Percentiles rank a stretch among this genome's conserved stretches.
Evolutionary conservation across 2,797 vertebrate genomes (phyloP).

Genomic region (Schizopygopsis pylzovi): DNA sequence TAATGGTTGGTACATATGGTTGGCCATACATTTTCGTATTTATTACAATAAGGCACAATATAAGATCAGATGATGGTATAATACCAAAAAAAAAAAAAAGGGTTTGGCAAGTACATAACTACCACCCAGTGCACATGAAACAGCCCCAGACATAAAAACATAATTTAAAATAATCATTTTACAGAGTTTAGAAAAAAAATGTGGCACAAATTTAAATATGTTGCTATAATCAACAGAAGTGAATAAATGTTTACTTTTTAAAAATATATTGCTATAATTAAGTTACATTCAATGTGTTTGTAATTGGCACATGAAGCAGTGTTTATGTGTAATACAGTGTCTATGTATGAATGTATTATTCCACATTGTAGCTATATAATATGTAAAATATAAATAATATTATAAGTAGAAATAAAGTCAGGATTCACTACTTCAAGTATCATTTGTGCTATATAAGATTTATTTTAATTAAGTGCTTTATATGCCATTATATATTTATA

Average conservation of each 20-base stretch:
- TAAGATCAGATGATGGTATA: not conserved
- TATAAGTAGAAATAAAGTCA: too few relatives aligned
- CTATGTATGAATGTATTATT: not conserved
- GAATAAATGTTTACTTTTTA: not conserved
- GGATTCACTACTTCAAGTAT: too few relatives aligned
- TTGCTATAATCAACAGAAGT: not conserved
- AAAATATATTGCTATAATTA: not conserved
- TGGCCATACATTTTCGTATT: not conserved
- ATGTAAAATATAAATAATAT: too few relatives aligned
- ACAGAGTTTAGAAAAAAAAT: not conserved
- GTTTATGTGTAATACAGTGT: not conserved
- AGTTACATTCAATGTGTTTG: not conserved
- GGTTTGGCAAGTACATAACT: not conserved
- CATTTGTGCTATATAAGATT: too few relatives aligned
- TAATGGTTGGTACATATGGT: not conserved
- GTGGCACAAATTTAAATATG: not conserved
- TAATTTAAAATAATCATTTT: not conserved
- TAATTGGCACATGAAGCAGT: not conserved
- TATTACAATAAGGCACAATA: not conserved
- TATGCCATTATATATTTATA: too few relatives aligned
- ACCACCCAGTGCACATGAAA: not conserved
- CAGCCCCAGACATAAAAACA: not conserved
- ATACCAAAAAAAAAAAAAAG: not conserved
- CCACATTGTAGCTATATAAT: not conserved
- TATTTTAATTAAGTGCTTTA: too few relatives aligned